Evolutionary conservation across 2,888 invertebrate genomes (phyloP), one percentile per base, ranked within the genome.

Genomic region (Latrodectus elegans): DNA sequence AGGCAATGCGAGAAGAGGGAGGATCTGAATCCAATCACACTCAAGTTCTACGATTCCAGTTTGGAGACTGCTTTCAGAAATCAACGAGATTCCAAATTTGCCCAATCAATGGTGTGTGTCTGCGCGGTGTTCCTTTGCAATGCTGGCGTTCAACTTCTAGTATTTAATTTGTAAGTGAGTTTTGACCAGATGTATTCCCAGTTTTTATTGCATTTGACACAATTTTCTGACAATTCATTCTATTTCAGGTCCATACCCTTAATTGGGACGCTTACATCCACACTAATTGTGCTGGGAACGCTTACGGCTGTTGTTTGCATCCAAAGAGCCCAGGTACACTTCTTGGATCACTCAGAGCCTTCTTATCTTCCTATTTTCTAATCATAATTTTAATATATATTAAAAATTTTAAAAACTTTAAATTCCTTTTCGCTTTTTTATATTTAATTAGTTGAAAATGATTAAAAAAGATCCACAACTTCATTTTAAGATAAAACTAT

Each of bases 51-150:
- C 85, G 95, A 95, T 90, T 92, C 94, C 55, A 93, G 94, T 4
- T 95, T 96, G 90, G 98, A 98, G 92, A 93, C 93, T 1, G 95
- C 95, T 91, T 98, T 97, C 92, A 94, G 95, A 72, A 94, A 94
- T 90, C 96, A 96, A 92, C 93, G 95, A 1, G 97, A 98, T 92
- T 94, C 94, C 11, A 96, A 96, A 92, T 97, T 97, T 93, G 95
- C 96, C 90, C 96, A 95, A 92, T 97, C 97, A 93, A 94, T 97
- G 85, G 94, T 95, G 0, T 96, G 96, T 91, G 95, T 97, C 6
- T 94, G 95, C 53, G 93, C 95, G 38, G 94, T 97, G 79, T 97
- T 97, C 92, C 91, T 95, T 6, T 94, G 95, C 80, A 94, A 97
- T 91, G 95, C 95, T 75, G 92, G 95, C 84, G 95, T 97, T 91